Conservation (phyloP, 2,888 invertebrate genomes). For the Troides aeacus region DNA sequence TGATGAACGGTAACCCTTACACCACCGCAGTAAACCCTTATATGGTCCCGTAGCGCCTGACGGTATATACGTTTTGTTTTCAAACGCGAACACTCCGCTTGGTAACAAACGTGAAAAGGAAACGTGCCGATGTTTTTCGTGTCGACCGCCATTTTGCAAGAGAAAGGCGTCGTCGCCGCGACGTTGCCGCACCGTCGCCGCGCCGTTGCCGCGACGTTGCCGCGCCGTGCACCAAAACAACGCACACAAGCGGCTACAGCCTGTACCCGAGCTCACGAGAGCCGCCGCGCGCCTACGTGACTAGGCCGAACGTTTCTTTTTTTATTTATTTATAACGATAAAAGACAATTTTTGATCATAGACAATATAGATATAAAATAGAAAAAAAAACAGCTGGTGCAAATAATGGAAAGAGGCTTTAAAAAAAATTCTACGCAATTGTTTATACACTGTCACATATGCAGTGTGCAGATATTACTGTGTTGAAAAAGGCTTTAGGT, state of each 20-base stretch:
- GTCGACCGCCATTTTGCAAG: slow-evolving; percentile 31
- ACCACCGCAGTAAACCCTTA: no score
- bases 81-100: not conserved
- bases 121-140: slow-evolving; percentile 4
- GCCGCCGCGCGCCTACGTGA: not conserved
- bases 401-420: not conserved
- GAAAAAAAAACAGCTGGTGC: not conserved
- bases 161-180: slow-evolving; percentile 44
- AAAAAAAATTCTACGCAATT: no score
- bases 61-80: no score
- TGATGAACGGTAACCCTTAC: no score
- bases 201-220: slow-evolving; percentile 46
- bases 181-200: no score
- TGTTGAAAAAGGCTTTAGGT: no score
- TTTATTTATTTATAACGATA: not conserved
- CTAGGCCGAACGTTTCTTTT: not conserved
- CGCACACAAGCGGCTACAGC: not conserved
- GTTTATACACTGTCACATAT: no score
- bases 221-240: slow-evolving; percentile 41
- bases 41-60: no score
- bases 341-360: not conserved
- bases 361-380: not conserved
- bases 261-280: not conserved
- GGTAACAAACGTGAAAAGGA: not conserved
- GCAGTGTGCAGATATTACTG: no score